Evolutionary conservation across 2,113 vertebrate genomes (phyloP).

Genomic region (Conger conger): DNA sequence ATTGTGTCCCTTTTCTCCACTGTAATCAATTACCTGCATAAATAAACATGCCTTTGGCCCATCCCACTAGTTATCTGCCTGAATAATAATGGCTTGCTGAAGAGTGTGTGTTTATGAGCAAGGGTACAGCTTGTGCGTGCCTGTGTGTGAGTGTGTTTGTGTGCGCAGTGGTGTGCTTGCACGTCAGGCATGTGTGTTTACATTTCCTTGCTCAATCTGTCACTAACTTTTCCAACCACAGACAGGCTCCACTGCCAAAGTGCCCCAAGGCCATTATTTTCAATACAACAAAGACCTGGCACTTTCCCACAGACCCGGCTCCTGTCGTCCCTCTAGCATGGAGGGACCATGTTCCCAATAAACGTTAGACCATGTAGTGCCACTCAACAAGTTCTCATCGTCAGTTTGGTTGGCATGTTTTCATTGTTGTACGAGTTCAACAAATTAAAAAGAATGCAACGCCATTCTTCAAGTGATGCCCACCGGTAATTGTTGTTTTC

Average conservation of each 20-base stretch:
- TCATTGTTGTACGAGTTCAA: background rate
- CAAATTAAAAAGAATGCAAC: background rate
- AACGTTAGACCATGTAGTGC: background rate
- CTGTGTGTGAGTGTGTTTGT: background rate
- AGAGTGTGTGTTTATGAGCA: background rate
- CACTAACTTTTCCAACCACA: conserved; percentile 22
- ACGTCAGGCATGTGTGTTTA: conserved; percentile 23
- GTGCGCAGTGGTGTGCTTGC: background rate
- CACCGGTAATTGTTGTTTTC: background rate
- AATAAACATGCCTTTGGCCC: background rate
- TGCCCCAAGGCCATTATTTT: conserved; percentile 19
- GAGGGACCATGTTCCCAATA: background rate
- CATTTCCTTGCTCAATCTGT: conserved; percentile 15
- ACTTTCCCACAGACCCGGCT: conserved; percentile 14
- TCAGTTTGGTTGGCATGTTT: conserved; percentile 6
- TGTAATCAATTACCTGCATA: background rate
- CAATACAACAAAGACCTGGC: background rate
- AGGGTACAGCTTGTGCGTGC: background rate
- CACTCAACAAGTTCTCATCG: background rate
- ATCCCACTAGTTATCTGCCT: conserved; percentile 1
- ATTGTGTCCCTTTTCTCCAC: background rate
- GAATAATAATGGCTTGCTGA: background rate
- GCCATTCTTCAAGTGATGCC: background rate
- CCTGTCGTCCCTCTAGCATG: background rate
- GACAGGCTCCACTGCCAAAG: background rate